Base-by-base conservation (phyloP, 2,797 vertebrate genomes). In the Nothura maculosa region DNA sequence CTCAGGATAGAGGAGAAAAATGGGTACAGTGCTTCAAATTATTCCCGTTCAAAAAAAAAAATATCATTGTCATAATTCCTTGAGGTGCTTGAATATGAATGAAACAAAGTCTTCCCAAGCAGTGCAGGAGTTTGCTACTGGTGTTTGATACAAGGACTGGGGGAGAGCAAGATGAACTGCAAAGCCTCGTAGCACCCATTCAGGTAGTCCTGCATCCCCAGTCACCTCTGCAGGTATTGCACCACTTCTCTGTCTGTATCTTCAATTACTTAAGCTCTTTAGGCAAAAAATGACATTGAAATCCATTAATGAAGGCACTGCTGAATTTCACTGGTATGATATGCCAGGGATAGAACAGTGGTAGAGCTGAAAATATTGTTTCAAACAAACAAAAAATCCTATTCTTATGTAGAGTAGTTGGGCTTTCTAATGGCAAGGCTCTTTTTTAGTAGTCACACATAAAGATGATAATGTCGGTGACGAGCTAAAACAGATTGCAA, bases 281-380 rank as follows among this genome's bases (percentile, higher is more conserved):
- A 50, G n/a, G 66, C n/a, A 81, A 57, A 85, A 93, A 81, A 69
- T 78, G 15, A 85, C 67, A 81, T 73, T 58, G 47, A 77, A 87
- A 62, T 68, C 55, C 32, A 19, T 48, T 78, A 24, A 32, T 48
- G 61, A 73, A 63, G 38, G 20, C 88, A 66, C 43, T 88, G 17
- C 30, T 73, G 76, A 73, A 93, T 60, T 60, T 64, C 74, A 55
- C 62, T 34, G 58, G 24, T 61, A 52, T 87, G 70, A 68, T 68
- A 50, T 72, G 17, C 76, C 15, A 28, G 34, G 8, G 18, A 32
- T 81, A 63, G 52, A 77, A 73, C 40, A 32, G 32, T 1, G 3
- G 13, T 76, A 32, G 42, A 58, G 42, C 30, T 69, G 57, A 47
- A 66, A 20, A 67, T 8, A 5, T 28, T 34, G 16, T 66, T 81